phyloP scores from a whole-genome alignment of 1,140 invertebrate species.

The Rhynchophorus ferrugineus region DNA sequence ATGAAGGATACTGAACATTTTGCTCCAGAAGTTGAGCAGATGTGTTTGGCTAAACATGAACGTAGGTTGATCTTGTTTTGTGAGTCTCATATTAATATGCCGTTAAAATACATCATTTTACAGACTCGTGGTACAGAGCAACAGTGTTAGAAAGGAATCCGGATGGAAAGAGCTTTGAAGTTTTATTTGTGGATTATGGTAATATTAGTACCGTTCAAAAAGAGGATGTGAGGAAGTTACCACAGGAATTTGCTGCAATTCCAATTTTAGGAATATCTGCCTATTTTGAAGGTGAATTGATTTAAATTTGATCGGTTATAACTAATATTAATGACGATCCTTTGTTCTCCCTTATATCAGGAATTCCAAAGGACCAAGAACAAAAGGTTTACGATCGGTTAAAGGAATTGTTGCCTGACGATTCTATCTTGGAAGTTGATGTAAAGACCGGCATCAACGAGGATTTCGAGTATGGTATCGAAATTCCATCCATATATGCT shows the following conservation, averaged over 20 bases:
- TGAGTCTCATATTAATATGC: background rate
- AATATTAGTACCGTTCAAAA: slow-evolving; percentile 4
- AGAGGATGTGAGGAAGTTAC: slow-evolving; percentile 12
- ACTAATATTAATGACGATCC: too few species aligned
- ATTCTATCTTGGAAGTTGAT: slow-evolving; percentile 3
- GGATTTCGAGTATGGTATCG: slow-evolving; percentile 15
- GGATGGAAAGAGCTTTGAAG: slow-evolving; percentile 1
- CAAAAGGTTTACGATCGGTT: slow-evolving; percentile 4
- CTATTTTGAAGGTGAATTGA: slow-evolving; percentile 13
- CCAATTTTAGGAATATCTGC: slow-evolving; percentile 19
- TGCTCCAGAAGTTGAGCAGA: slow-evolving; percentile 10
- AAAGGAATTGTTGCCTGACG: slow-evolving; percentile 17
- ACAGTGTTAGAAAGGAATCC: background rate
- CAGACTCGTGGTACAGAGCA: slow-evolving; percentile 21
- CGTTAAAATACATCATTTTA: background rate
- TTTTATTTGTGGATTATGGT: slow-evolving; percentile 20
- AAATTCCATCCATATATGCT: slow-evolving; percentile 14
- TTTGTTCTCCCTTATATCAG: slow-evolving; percentile 10
- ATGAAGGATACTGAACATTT: slow-evolving; percentile 9
- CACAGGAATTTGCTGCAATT: slow-evolving; percentile 8
- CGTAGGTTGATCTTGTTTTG: slow-evolving; percentile 6
- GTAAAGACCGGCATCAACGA: slow-evolving; percentile 13
- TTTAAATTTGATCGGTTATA: too few species aligned
- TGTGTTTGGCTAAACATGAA: slow-evolving; percentile 14
- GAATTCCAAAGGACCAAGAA: slow-evolving; percentile 9